Percentiles rank a stretch among this genome's conserved stretches.
Evolutionary conservation across 1,140 invertebrate genomes (phyloP).

Genomic region (Drosophila obscura): DNA sequence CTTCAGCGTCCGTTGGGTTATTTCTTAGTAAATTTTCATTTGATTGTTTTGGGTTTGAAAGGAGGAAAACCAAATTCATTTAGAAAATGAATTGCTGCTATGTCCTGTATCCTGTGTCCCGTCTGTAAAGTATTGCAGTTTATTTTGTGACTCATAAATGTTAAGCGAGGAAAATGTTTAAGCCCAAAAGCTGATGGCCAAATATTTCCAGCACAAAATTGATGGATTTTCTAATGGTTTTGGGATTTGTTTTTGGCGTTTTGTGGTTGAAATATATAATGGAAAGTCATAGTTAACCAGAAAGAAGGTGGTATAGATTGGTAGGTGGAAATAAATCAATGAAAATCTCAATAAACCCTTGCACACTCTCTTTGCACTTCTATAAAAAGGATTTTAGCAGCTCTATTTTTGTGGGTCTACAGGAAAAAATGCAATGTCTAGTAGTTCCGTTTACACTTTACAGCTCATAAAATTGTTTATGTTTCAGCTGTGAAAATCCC

Average conservation of each 20-base stretch:
- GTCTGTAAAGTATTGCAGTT: slow-evolving; percentile 13
- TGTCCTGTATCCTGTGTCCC: slow-evolving; percentile 18
- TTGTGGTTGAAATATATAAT: no score
- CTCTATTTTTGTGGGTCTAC: no score
- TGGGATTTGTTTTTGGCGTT: no score
- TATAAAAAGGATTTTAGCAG: slow-evolving; percentile 12
- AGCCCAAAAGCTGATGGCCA: not conserved
- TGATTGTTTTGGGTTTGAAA: no score
- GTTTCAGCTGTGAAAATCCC: slow-evolving; percentile 18
- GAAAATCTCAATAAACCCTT: no score
- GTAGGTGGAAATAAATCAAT: no score
- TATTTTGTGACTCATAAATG: slow-evolving; percentile 16
- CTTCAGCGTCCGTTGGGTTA: slow-evolving; percentile 22
- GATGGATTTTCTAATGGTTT: no score
- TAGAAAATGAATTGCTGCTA: slow-evolving; percentile 53
- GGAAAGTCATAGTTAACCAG: no score
- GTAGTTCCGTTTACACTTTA: slow-evolving; percentile 11
- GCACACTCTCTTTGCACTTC: not conserved
- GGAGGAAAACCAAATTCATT: slow-evolving; percentile 17
- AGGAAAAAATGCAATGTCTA: no score
- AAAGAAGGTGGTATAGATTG: no score
- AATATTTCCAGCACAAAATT: not conserved
- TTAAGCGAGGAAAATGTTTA: not conserved
- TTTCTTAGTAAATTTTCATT: not conserved
- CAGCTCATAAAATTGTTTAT: slow-evolving; percentile 33